Evolutionary conservation across 2,113 vertebrate genomes (phyloP), one percentile per base, ranked within the genome.

Genomic region (Tenebrosternarchus preto): DNA sequence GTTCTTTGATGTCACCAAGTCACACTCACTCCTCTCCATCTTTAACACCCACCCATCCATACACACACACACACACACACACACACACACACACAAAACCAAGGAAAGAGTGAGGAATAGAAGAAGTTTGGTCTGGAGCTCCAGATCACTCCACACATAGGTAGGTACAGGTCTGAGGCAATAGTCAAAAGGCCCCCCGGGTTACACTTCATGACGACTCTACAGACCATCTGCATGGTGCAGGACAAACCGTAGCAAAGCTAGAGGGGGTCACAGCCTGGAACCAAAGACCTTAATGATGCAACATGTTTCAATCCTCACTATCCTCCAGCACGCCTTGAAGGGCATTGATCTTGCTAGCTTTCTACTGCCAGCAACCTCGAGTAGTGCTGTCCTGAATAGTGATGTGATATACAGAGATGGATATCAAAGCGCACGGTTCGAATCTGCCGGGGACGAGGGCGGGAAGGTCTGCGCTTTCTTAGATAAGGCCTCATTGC

Each of bases 1-100:
- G 39, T 22, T n/a, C 64, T 68, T 68, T 68, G 86, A 89, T 88
- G 89, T 85, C 83, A 87, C 82, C 57, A 70, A 78, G 82, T 72
- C 74, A 83, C 84, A 82, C 79, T 80, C 77, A 22, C 71, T 77
- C 75, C 84, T 81, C 82, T 67, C 78, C 66, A 63, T 80, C 73
- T 85, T 36, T 36, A 4, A 36, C 56, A 67, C 76, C 83, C 46
- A 83, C 4, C 36, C 66, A 66, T 36, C 29, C 43, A 80, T 33
- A 56, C 53, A 43, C 22, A 29, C 31, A 66, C 46, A n/a, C 57
- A 64, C 74, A 31, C 60, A 46, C 19, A 67, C 27, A 57, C 56
- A 67, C 76, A 71, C 60, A 73, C 53, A 82, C 75, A 63, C 56
- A 69, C 25, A 33, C 69, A 78, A 69, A 66, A 15, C 22, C 27